phyloP scores from a whole-genome alignment of 2,797 vertebrate genomes.

The Amazona ochrocephala region DNA sequence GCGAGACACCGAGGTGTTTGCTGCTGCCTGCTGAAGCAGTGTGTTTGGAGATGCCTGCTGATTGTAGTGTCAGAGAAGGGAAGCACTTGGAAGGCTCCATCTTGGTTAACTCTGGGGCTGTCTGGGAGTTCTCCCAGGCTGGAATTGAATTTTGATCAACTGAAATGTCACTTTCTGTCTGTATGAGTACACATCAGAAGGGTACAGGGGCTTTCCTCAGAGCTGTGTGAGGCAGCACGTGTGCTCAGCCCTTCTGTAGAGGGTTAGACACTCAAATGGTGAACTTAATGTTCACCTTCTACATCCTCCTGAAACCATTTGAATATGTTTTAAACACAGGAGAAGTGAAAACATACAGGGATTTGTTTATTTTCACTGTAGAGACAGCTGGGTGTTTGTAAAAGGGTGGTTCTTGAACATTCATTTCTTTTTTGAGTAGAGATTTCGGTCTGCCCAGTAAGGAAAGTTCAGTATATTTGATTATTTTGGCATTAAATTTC shows the following conservation, averaged over 20 bases:
- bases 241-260: background rate
- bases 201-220: background rate
- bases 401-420: background rate
- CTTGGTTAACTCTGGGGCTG: background rate
- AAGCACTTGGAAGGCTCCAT: background rate
- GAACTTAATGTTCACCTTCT: background rate
- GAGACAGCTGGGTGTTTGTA: background rate
- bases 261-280: background rate
- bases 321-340: background rate
- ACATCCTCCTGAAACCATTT: background rate
- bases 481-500: background rate
- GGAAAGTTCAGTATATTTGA: background rate
- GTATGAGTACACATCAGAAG: background rate
- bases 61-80: background rate
- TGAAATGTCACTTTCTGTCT: background rate
- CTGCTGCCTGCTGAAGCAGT: background rate
- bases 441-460: background rate
- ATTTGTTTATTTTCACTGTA: background rate
- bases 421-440: background rate
- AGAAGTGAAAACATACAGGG: background rate
- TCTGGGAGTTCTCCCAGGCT: background rate
- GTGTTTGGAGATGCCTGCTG: background rate
- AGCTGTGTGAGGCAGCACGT: fast-evolving
- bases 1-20: background rate
- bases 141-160: background rate